Percentiles rank a stretch among this genome's conserved stretches.
Conservation (phyloP, 2,797 vertebrate genomes). For the Chiroxiphia lanceolata region DNA sequence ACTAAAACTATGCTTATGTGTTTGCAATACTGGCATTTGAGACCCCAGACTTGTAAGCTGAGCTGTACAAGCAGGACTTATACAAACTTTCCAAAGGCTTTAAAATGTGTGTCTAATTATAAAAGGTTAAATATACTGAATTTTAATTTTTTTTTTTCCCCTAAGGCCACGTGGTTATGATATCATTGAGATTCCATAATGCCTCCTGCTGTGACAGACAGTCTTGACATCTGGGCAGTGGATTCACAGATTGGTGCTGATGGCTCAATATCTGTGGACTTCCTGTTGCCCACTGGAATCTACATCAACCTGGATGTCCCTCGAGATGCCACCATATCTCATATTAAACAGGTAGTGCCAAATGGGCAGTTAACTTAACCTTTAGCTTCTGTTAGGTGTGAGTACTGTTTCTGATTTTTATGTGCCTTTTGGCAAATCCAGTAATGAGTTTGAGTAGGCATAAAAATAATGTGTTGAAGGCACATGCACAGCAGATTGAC, state of each 20-base stretch:
- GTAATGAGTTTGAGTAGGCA: neutral
- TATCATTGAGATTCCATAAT: constrained; percentile 85
- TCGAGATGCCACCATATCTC: constrained; percentile 92
- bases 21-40: neutral
- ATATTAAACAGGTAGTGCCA: constrained; percentile 92
- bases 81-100: constrained; percentile 27
- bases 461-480: neutral
- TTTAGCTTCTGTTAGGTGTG: neutral
- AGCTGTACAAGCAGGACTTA: neutral
- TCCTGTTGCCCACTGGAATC: constrained; percentile 95
- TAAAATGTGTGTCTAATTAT: constrained; percentile 58
- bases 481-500: rapidly evolving
- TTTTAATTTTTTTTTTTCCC: neutral
- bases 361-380: neutral
- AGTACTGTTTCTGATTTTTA: neutral
- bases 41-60: neutral
- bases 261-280: constrained; percentile 90
- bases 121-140: constrained; percentile 18
- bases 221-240: constrained; percentile 96
- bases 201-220: constrained; percentile 98
- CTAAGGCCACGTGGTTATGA: constrained; percentile 91
- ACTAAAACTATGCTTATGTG: neutral
- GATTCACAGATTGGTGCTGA: constrained; percentile 88
- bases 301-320: constrained; percentile 97
- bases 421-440: neutral